A percentile compares a stretch with the other conserved stretches of the same genome.
Evolutionary conservation across 1,140 invertebrate genomes (phyloP).

Genomic region (Paraescarpia echinospica): DNA sequence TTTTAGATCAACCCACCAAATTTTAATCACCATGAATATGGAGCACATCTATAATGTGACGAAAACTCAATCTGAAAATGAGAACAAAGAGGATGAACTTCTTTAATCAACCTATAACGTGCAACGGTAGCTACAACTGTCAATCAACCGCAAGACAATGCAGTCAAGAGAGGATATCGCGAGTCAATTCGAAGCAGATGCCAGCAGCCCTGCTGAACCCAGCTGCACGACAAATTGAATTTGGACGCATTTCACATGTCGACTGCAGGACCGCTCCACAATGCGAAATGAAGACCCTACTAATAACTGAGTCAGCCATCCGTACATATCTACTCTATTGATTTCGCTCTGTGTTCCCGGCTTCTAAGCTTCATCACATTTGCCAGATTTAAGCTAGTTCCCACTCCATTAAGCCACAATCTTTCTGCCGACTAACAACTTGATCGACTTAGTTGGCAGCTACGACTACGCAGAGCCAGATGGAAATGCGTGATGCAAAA

Average conservation of each 20-base stretch:
- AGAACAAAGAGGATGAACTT: too few species aligned
- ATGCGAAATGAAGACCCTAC: background rate
- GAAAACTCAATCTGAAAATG: too few species aligned
- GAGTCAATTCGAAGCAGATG: background rate
- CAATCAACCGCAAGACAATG: background rate
- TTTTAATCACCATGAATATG: too few species aligned
- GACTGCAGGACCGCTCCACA: background rate
- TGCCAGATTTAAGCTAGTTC: background rate
- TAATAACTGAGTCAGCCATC: background rate
- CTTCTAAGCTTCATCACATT: background rate
- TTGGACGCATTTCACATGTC: background rate
- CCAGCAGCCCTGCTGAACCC: background rate
- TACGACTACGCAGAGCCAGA: background rate
- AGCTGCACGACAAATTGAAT: background rate
- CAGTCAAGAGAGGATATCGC: background rate
- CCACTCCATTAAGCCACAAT: background rate
- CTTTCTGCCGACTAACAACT: background rate
- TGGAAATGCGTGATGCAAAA: background rate
- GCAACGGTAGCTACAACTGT: background rate
- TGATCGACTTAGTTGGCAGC: background rate
- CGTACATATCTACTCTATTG: background rate
- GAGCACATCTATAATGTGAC: too few species aligned
- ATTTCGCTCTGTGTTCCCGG: background rate
- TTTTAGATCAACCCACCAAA: too few species aligned
- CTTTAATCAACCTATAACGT: too few species aligned